Percentiles rank a stretch among this genome's conserved stretches.
phyloP scores from a whole-genome alignment of 1,140 invertebrate genomes.

The Helicorthomorpha holstii region DNA sequence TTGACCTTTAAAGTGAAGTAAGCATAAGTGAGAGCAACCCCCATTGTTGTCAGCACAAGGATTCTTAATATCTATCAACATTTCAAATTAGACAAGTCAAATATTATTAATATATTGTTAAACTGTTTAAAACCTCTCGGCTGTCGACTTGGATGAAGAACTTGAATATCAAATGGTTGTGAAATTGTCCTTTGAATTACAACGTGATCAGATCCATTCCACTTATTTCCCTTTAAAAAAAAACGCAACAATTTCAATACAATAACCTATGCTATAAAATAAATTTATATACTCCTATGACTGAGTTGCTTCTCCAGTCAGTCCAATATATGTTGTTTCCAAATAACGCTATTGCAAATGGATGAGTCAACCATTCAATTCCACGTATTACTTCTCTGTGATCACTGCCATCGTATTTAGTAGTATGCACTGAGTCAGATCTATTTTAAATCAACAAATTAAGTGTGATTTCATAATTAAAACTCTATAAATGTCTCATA shows the following conservation, averaged over 20 bases:
- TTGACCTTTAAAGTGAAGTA: constrained; percentile 38
- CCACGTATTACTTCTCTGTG: constrained; percentile 32
- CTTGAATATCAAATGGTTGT: constrained; percentile 47
- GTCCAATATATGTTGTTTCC: constrained; percentile 47
- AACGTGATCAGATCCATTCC: constrained; percentile 38
- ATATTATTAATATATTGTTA: background rate
- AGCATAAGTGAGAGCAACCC: constrained; percentile 43
- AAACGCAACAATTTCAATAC: background rate
- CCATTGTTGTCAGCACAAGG: constrained; percentile 39
- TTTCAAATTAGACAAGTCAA: constrained; percentile 2
- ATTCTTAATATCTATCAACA: constrained; percentile 27
- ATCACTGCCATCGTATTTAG: constrained; percentile 40
- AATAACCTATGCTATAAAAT: background rate
- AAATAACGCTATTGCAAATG: constrained; percentile 45
- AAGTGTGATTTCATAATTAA: background rate
- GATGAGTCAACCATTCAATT: constrained; percentile 38
- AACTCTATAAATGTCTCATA: constrained; percentile 5
- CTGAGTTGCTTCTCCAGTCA: constrained; percentile 45
- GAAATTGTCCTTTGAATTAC: constrained; percentile 39
- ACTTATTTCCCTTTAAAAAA: constrained; percentile 38
- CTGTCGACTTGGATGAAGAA: constrained; percentile 42
- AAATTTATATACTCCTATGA: constrained; percentile 29
- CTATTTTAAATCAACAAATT: constrained; percentile 25
- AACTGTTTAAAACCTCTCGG: constrained; percentile 26
- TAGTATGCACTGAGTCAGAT: constrained; percentile 68